Evolutionary conservation across 2,113 vertebrate species (phyloP).

Genomic region (Daphoenositta chrysoptera): DNA sequence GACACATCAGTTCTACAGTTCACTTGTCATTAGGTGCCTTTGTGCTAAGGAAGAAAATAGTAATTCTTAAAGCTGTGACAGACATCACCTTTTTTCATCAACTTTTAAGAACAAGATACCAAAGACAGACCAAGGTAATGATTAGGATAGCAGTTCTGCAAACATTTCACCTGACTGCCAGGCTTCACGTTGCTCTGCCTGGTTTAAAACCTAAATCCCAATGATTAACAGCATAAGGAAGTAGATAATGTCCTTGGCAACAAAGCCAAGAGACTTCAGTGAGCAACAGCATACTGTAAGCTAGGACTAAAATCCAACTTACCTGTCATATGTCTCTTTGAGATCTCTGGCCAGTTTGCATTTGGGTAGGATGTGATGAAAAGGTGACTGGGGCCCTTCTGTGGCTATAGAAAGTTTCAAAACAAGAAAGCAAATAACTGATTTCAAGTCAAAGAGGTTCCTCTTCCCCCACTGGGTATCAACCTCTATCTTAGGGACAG

Average conservation of each 20-base stretch:
- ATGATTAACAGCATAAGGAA: background rate
- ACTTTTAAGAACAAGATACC: background rate
- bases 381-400: constrained; percentile 89
- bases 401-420: constrained; percentile 67
- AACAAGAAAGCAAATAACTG: background rate
- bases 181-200: background rate
- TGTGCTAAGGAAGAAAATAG: background rate
- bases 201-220: background rate
- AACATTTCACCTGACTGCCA: background rate
- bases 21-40: background rate
- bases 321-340: constrained; percentile 96
- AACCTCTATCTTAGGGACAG: background rate
- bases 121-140: background rate
- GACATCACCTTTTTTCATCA: no score
- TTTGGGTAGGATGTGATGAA: constrained; percentile 95
- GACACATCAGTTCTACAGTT: background rate
- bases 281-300: background rate
- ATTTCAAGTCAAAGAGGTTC: background rate
- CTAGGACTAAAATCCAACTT: background rate
- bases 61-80: background rate
- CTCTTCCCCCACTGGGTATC: background rate
- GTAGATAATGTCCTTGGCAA: background rate
- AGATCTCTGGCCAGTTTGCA: constrained; percentile 96
- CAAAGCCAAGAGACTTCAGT: background rate
- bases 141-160: background rate